Evolutionary conservation across 2,888 invertebrate genomes (phyloP).

Genomic region (Tinea pellionella): DNA sequence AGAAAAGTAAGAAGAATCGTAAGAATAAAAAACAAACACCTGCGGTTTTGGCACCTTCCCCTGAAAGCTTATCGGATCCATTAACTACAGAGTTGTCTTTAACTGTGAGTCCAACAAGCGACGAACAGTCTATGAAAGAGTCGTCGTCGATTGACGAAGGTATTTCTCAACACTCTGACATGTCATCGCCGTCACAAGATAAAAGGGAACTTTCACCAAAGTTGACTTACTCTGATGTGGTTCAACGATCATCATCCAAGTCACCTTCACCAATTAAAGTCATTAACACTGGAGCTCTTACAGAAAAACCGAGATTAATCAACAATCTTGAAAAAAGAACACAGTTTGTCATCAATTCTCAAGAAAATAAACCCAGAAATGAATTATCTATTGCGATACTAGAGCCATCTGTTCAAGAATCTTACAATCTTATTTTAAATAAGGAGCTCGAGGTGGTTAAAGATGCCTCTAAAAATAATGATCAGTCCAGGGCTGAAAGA

Average conservation of each 20-base stretch:
- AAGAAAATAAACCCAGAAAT: conserved; percentile 32
- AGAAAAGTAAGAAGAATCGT: conserved; percentile 45
- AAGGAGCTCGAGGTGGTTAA: conserved; percentile 70
- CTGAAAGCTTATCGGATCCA: conserved; percentile 61
- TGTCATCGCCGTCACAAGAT: conserved; percentile 27
- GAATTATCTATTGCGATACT: conserved; percentile 43
- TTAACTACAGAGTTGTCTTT: conserved; percentile 59
- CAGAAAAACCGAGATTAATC: conserved; percentile 44
- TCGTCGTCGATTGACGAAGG: conserved; percentile 59
- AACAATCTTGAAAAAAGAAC: conserved; percentile 52
- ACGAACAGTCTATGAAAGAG: conserved; percentile 49
- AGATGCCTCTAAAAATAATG: conserved; percentile 68
- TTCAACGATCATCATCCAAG: conserved; percentile 60
- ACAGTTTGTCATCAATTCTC: conserved; percentile 34
- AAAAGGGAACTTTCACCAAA: conserved; percentile 29
- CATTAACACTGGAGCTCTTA: conserved; percentile 26
- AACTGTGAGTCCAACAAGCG: conserved; percentile 55
- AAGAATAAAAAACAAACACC: conserved; percentile 53
- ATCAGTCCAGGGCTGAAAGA: conserved; percentile 73
- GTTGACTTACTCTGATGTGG: conserved; percentile 58
- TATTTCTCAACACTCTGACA: conserved; percentile 50
- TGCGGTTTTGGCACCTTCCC: conserved; percentile 43
- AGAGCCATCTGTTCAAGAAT: conserved; percentile 53
- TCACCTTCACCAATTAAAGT: conserved; percentile 57
- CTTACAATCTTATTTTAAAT: conserved; percentile 65